Conservation (phyloP, 2,888 invertebrate species). For the Agrochola macilenta region DNA sequence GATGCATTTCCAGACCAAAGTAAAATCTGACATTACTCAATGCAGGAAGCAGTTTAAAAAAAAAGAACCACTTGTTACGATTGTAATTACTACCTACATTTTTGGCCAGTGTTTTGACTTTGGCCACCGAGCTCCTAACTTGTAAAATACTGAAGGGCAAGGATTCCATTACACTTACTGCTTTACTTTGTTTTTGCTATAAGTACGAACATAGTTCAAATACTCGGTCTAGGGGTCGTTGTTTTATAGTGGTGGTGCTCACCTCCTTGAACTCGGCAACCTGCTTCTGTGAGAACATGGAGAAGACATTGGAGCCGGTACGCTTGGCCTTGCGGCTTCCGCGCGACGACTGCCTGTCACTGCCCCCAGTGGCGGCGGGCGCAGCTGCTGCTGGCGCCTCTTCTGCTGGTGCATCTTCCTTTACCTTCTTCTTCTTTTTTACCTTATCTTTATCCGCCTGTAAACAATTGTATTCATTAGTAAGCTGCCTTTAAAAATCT, state of each 20-base stretch:
- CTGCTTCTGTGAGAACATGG: constrained; percentile 99
- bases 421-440: constrained; percentile 96
- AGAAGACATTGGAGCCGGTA: constrained; percentile 98
- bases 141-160: neutral
- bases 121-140: neutral
- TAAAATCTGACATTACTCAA: neutral
- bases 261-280: constrained; percentile 99
- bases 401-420: constrained; percentile 92
- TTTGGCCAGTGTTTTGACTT: neutral
- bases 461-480: constrained; percentile 53
- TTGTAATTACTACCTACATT: neutral
- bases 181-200: neutral
- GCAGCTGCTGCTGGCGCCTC: constrained; percentile 92
- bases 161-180: neutral
- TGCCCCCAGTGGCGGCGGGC: constrained; percentile 91
- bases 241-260: constrained; percentile 68
- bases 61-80: neutral
- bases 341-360: constrained; percentile 94
- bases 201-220: neutral
- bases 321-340: constrained; percentile 96
- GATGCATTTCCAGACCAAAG: neutral
- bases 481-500: neutral
- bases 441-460: constrained; percentile 98
- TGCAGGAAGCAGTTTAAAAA: neutral
- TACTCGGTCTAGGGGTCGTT: neutral